A percentile compares a stretch with the other conserved stretches of the same genome.
Evolutionary conservation across 2,113 vertebrate species (phyloP).

Genomic region (Pseudonaja textilis): DNA sequence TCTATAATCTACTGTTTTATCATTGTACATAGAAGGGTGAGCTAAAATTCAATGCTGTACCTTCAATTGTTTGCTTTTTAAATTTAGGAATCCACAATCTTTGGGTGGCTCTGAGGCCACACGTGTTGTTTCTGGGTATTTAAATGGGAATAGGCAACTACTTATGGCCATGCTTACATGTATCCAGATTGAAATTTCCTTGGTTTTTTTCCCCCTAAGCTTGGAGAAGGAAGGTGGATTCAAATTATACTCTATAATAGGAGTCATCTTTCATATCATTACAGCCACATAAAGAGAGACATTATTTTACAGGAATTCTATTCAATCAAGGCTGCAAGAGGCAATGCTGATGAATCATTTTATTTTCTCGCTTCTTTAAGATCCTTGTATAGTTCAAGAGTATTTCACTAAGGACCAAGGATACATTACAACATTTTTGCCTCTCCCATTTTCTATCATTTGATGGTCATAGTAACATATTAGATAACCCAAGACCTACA

Average conservation of each 20-base stretch:
- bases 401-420: neutral
- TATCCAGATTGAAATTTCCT: neutral
- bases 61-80: neutral
- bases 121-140: neutral
- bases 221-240: neutral
- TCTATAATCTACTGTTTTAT: neutral
- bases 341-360: neutral
- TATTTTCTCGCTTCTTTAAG: neutral
- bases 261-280: neutral
- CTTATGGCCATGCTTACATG: neutral
- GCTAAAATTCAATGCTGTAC: neutral
- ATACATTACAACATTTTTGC: neutral
- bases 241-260: neutral
- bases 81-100: neutral
- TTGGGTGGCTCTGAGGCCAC: neutral
- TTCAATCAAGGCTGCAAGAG: neutral
- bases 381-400: neutral
- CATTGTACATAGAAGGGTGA: neutral
- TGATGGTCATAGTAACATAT: neutral
- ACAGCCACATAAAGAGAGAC: neutral
- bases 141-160: neutral
- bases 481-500: neutral
- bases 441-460: neutral
- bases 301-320: neutral
- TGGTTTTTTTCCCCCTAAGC: neutral